Conservation (phyloP, 1,140 invertebrate genomes). For the Drosophila equinoxialis region DNA sequence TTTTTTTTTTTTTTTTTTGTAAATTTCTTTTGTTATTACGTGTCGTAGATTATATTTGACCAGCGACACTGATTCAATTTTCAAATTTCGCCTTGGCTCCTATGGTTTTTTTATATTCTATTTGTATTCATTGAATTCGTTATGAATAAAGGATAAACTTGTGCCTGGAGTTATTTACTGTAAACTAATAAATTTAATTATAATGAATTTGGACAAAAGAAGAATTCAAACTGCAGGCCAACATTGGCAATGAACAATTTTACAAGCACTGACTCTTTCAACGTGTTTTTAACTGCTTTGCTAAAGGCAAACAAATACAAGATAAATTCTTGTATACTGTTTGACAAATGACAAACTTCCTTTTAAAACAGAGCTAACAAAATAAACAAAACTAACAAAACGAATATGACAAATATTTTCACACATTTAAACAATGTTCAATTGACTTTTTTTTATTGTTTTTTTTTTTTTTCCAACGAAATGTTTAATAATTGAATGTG, state of each 20-base stretch:
- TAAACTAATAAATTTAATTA: slow-evolving; percentile 8
- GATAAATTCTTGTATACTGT: slow-evolving; percentile 32
- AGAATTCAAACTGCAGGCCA: not conserved
- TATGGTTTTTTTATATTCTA: not conserved
- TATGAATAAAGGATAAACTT: not conserved
- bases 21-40: not conserved
- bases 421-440: slow-evolving; percentile 9
- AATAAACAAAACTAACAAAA: not conserved
- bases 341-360: slow-evolving; percentile 70
- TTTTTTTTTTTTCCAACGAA: not conserved
- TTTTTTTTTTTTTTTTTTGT: not conserved
- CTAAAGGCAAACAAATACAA: slow-evolving; percentile 38
- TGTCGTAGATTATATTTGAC: not conserved
- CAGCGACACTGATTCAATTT: slow-evolving; percentile 2
- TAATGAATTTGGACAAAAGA: not conserved
- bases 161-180: slow-evolving; percentile 7
- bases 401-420: slow-evolving; percentile 33
- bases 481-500: slow-evolving; percentile 32
- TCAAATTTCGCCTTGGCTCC: not conserved
- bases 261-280: not conserved
- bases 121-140: not conserved
- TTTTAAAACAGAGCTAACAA: slow-evolving; percentile 29
- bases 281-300: slow-evolving; percentile 45
- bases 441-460: no score
- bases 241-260: not conserved